A percentile compares a stretch with the other conserved stretches of the same genome.
Conservation (phyloP, 2,888 invertebrate species). For the Kuschelorhynchus macadamiae region DNA sequence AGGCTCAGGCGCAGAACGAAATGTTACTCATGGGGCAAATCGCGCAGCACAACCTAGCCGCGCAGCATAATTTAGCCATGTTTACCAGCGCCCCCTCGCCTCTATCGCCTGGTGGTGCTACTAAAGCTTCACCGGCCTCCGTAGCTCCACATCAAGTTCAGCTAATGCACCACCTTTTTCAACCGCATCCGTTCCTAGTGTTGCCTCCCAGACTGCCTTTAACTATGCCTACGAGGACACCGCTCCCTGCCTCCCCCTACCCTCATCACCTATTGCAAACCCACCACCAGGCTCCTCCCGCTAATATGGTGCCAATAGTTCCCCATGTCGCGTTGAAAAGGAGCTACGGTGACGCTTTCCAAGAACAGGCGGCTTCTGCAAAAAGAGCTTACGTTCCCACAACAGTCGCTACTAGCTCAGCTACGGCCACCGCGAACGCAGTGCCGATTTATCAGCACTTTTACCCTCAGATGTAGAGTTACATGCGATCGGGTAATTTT, state of each 20-base stretch:
- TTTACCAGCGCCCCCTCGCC: constrained; percentile 61
- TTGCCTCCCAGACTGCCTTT: constrained; percentile 41
- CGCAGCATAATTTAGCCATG: constrained; percentile 66
- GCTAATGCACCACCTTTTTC: constrained; percentile 12
- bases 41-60: constrained; percentile 50
- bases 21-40: constrained; percentile 66
- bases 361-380: constrained; percentile 63
- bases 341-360: constrained; percentile 67
- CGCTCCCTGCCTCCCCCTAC: constrained; percentile 53
- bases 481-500: constrained; percentile 4
- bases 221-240: constrained; percentile 21
- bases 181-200: constrained; percentile 33
- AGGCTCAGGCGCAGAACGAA: constrained; percentile 69
- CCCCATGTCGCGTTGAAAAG: constrained; percentile 65
- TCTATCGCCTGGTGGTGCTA: constrained; percentile 57
- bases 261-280: constrained; percentile 58
- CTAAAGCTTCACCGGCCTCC: constrained; percentile 35
- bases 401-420: constrained; percentile 44
- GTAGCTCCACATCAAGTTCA: constrained; percentile 12
- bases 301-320: constrained; percentile 61
- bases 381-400: constrained; percentile 65
- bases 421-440: constrained; percentile 49
- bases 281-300: constrained; percentile 31
- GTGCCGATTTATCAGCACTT: constrained; percentile 65
- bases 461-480: constrained; percentile 65